Percentiles rank a stretch among this genome's conserved stretches.
Evolutionary conservation across 37 sponge, comb jelly and placozoan genomes (phyloP).

Genomic region (Ephydatia muelleri): DNA sequence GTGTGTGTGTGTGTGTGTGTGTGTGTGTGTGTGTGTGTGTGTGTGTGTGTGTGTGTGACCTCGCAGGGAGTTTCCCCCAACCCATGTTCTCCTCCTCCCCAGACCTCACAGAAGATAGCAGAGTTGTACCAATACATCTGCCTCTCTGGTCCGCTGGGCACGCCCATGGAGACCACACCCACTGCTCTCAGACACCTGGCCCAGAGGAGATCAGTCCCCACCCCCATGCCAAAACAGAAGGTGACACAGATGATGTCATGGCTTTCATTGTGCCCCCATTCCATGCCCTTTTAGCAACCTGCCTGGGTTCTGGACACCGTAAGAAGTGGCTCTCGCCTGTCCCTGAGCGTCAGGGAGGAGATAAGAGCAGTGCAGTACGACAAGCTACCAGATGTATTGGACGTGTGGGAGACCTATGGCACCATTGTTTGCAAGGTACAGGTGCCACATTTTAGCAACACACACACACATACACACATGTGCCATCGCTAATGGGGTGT

Average conservation of each 20-base stretch:
- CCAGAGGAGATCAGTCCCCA: constrained; percentile 28
- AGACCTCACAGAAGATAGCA: constrained; percentile 28
- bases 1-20: constrained; percentile 7
- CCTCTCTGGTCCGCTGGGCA: constrained; percentile 69
- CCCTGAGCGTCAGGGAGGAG: constrained; percentile 65
- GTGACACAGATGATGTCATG: constrained; percentile 11
- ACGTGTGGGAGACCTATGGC: constrained; percentile 81
- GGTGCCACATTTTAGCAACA: neutral
- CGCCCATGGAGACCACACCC: constrained; percentile 48
- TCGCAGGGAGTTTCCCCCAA: neutral
- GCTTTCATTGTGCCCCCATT: neutral
- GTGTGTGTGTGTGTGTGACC: neutral
- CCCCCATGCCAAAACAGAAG: constrained; percentile 51
- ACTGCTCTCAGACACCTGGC: constrained; percentile 16
- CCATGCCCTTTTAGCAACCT: constrained; percentile 58
- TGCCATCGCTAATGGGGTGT: neutral
- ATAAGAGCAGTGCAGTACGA: constrained; percentile 76
- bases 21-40: neutral
- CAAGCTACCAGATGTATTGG: constrained; percentile 25
- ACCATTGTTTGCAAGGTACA: constrained; percentile 75
- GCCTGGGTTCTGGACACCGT: constrained; percentile 73
- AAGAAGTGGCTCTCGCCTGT: constrained; percentile 56
- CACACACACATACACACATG: neutral
- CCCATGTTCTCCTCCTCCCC: neutral
- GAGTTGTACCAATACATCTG: constrained; percentile 69